phyloP scores from a whole-genome alignment of 2,888 invertebrate genomes.

The Phasia obesa region DNA sequence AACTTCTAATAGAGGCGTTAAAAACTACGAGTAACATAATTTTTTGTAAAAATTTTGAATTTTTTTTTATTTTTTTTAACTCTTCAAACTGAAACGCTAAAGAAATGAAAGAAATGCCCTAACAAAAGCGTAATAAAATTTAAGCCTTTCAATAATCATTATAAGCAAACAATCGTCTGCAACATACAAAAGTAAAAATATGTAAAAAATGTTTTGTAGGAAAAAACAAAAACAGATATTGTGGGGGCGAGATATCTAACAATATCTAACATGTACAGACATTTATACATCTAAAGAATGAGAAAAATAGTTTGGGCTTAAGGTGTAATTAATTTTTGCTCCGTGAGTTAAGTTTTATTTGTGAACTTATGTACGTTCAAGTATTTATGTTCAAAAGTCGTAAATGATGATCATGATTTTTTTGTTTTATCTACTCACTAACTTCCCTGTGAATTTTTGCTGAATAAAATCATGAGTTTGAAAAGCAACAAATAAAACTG shows the following conservation, averaged over 20 bases:
- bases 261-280: neutral
- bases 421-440: neutral
- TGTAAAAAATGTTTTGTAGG: constrained; percentile 1
- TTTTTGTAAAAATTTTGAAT: neutral
- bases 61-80: neutral
- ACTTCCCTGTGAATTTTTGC: constrained; percentile 61
- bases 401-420: constrained; percentile 50
- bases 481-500: constrained; percentile 40
- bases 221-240: neutral
- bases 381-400: constrained; percentile 47
- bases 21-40: neutral
- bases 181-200: neutral
- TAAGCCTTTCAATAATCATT: neutral
- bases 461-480: constrained; percentile 53
- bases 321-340: constrained; percentile 39
- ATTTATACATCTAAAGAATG: neutral
- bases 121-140: neutral
- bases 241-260: neutral
- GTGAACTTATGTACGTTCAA: constrained; percentile 16
- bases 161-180: neutral
- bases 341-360: constrained; percentile 19
- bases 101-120: neutral
- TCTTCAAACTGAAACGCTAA: neutral
- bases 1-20: neutral
- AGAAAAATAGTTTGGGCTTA: constrained; percentile 43